phyloP scores from a whole-genome alignment of 1,140 invertebrate genomes.

The Neuroterus valhalla region DNA sequence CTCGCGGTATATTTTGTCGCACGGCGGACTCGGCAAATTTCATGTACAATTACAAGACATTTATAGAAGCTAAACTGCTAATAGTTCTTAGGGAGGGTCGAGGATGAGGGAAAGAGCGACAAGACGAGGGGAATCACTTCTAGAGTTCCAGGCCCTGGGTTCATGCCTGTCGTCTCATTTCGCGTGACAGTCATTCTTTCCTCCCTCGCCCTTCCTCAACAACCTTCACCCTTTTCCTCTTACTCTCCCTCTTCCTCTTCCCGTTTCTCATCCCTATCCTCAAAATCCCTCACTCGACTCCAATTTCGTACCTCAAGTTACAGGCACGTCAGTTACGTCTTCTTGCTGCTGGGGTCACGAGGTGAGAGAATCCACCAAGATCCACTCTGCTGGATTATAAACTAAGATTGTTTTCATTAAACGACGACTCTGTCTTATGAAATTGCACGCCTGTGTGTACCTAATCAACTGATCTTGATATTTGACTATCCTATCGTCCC shows the following conservation, averaged over 20 bases:
- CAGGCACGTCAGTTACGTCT: slow-evolving; percentile 53
- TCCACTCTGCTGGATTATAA: slow-evolving; percentile 56
- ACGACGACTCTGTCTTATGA: slow-evolving; percentile 38
- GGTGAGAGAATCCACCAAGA: slow-evolving; percentile 62
- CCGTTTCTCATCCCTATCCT: slow-evolving; percentile 51
- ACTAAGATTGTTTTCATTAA: slow-evolving; percentile 66
- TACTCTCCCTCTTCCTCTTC: too few species aligned
- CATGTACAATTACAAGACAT: slow-evolving; percentile 71
- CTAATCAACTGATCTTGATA: slow-evolving; percentile 44
- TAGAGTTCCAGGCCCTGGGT: slow-evolving; percentile 14
- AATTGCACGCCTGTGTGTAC: slow-evolving; percentile 32
- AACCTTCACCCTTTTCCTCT: too few species aligned
- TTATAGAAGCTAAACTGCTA: slow-evolving; percentile 68
- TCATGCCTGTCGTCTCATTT: slow-evolving; percentile 62
- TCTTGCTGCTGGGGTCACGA: slow-evolving; percentile 54
- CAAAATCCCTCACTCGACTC: slow-evolving; percentile 51
- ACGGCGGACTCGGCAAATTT: slow-evolving; percentile 61
- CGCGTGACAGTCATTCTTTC: slow-evolving; percentile 64
- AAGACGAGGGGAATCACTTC: too few species aligned
- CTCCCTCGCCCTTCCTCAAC: slow-evolving; percentile 26
- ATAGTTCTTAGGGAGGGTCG: slow-evolving; percentile 44
- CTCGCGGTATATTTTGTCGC: slow-evolving; percentile 53
- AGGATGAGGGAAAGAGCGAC: not conserved
- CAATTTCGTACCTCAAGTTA: slow-evolving; percentile 56
- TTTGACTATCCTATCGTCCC: slow-evolving; percentile 34